Percentiles rank a stretch among this genome's conserved stretches.
These are phyloP conservation scores for Procambarus clarkii DNA, from an alignment of 1,140 invertebrate genomes.

Conservation along the genomic window DNA sequence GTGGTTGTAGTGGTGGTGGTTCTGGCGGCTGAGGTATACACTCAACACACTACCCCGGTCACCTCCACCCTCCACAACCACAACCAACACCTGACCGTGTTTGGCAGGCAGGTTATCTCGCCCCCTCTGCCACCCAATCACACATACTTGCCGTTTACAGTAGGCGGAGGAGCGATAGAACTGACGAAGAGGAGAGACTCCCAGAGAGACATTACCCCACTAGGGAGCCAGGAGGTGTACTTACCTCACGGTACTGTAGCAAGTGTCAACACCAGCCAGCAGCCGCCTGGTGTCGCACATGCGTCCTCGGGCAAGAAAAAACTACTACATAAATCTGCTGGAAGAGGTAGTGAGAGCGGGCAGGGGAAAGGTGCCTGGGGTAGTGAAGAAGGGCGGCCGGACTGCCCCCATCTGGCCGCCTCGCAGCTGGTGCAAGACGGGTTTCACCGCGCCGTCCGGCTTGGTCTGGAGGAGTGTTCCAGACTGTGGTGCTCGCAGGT, in stretches of 20 bases:
- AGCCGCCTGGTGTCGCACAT: not conserved
- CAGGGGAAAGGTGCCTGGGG: not conserved
- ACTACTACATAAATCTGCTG: not conserved
- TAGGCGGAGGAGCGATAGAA: not conserved
- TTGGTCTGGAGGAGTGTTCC: slow-evolving; percentile 32
- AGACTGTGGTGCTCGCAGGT: slow-evolving; percentile 61
- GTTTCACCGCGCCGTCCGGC: slow-evolving; percentile 29
- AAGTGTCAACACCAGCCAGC: not conserved
- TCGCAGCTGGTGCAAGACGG: slow-evolving; percentile 37
- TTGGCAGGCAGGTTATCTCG: not conserved
- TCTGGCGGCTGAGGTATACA: not conserved
- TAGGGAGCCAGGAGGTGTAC: not conserved
- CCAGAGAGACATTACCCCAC: not conserved
- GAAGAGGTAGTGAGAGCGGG: not conserved
- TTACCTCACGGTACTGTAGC: not conserved
- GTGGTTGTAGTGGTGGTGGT: not conserved
- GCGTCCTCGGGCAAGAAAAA: not conserved
- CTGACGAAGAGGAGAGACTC: not conserved
- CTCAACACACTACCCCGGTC: not conserved
- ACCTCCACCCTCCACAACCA: not conserved
- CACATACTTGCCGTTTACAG: not conserved
- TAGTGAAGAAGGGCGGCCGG: slow-evolving; percentile 6
- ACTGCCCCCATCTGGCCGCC: slow-evolving; percentile 19
- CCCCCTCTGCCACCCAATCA: not conserved
- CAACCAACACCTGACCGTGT: not conserved